Percentiles rank a stretch among this genome's conserved stretches.
Evolutionary conservation across 1,140 invertebrate genomes (phyloP).

Genomic region (Megathymus violae): DNA sequence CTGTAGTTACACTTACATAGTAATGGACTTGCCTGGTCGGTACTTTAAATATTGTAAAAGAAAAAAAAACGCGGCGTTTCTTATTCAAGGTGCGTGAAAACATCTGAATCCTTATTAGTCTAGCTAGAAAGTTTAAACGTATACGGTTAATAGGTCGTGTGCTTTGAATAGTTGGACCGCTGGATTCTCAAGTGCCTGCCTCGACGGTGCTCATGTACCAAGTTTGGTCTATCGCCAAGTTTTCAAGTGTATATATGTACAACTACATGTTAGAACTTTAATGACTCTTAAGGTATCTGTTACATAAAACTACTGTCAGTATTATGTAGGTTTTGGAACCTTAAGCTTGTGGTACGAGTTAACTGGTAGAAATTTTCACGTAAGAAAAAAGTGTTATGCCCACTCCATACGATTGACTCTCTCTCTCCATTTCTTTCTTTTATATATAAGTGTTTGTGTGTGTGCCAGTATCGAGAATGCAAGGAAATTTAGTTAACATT

Average conservation of each 20-base stretch:
- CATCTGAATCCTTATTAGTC: conserved; percentile 18
- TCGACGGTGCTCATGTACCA: conserved; percentile 6
- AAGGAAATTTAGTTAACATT: too few species aligned
- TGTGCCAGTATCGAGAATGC: too few species aligned
- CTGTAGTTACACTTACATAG: too few species aligned
- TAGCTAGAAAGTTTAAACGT: conserved; percentile 32
- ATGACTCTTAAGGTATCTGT: not conserved
- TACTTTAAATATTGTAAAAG: not conserved
- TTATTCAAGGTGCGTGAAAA: not conserved
- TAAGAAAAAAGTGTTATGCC: too few species aligned
- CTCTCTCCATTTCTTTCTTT: too few species aligned
- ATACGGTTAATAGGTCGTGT: conserved; percentile 32
- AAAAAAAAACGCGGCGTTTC: conserved; percentile 9
- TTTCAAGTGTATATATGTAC: not conserved
- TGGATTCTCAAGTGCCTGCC: conserved; percentile 22
- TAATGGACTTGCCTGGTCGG: too few species aligned
- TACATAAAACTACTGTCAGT: not conserved
- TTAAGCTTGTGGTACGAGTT: too few species aligned
- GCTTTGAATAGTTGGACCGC: conserved; percentile 28
- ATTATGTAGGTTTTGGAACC: too few species aligned
- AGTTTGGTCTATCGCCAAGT: conserved; percentile 27
- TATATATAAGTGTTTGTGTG: too few species aligned
- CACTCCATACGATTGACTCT: too few species aligned
- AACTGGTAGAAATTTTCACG: too few species aligned
- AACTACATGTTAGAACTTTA: not conserved